Evolutionary conservation across 2,113 vertebrate species (phyloP), one percentile per base, ranked within the genome.

Genomic region (Garra rufa): DNA sequence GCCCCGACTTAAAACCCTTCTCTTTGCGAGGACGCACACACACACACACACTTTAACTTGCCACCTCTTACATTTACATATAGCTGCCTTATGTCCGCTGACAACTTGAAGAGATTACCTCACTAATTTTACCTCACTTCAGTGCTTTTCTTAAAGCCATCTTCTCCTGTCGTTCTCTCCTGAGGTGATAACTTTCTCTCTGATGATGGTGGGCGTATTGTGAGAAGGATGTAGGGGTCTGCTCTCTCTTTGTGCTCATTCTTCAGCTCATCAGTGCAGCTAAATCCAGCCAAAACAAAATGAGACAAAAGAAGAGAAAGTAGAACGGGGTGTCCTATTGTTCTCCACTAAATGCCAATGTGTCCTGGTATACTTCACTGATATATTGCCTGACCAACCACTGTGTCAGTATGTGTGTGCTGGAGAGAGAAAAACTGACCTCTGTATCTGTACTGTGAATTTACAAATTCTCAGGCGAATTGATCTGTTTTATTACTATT

Each of bases 61-160:
- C 50, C 75, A 59, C 84, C 75, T 69, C 76, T 92, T 88, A 88
- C 90, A 95, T 95, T 95, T 95, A 94, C 95, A 95, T 95, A 95
- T 94, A 95, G 95, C 95, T 95, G 95, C 89, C 93, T 93, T 92
- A 92, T 91, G 86, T 86, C 78, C 85, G 19, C 80, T 82, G 65
- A 82, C 46, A 52, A 82, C 61, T 84, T 88, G 3, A 80, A 77
- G 86, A 89, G 93, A 94, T 94, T 94, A 93, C 93, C 91, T 94
- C 89, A 89, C 91, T 86, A 85, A 91, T 90, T 91, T 91, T 70
- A 57, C 70, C 76, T 86, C 55, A 87, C 75, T 85, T 83, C 85
- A 84, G 30, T 63, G 69, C 55, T 65, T 46, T 76, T 76, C 50
- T 43, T 79, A 78, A 78, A 59, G 55, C 74, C 67, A 61, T 83